Percentiles rank a stretch among this genome's conserved stretches.
These are phyloP conservation scores for Podarcis raffonei DNA, from an alignment of 2,113 vertebrate genomes.

Conservation along the genomic window DNA sequence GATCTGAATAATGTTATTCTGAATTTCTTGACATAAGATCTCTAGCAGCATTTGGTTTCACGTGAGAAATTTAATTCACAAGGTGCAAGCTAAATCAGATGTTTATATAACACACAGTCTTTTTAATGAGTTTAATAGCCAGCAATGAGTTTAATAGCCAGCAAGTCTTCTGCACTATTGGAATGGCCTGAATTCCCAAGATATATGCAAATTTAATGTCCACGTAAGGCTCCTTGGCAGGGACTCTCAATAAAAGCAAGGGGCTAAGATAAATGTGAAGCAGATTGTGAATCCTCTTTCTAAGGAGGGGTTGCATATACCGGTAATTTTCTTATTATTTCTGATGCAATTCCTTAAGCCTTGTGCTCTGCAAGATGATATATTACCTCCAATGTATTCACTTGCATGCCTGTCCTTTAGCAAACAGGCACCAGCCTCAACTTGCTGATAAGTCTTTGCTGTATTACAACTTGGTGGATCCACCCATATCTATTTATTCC, in stretches of 20 bases:
- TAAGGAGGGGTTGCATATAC: background rate
- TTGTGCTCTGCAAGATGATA: background rate
- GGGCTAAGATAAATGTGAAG: background rate
- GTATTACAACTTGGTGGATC: background rate
- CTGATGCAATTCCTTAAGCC: no score
- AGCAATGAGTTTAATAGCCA: background rate
- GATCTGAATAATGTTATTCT: conserved; percentile 42
- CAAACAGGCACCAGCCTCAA: background rate
- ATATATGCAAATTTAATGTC: background rate
- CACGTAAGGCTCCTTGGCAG: background rate
- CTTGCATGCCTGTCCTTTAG: background rate
- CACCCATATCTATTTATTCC: background rate
- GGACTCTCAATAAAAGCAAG: background rate
- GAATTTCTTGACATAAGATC: conserved; percentile 38
- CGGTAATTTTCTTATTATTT: background rate
- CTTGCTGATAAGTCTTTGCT: background rate
- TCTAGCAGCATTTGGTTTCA: conserved; percentile 26
- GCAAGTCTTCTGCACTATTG: conserved; percentile 14
- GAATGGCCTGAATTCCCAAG: background rate
- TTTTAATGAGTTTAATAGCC: conserved; percentile 20
- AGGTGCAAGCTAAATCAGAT: background rate
- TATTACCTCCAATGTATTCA: background rate
- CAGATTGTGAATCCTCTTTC: background rate
- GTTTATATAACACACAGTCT: conserved; percentile 33
- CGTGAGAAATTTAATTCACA: conserved; percentile 30